Percentiles rank a stretch among this genome's conserved stretches.
phyloP scores from a whole-genome alignment of 2,797 vertebrate species.

The Pangasius mekongensis region DNA sequence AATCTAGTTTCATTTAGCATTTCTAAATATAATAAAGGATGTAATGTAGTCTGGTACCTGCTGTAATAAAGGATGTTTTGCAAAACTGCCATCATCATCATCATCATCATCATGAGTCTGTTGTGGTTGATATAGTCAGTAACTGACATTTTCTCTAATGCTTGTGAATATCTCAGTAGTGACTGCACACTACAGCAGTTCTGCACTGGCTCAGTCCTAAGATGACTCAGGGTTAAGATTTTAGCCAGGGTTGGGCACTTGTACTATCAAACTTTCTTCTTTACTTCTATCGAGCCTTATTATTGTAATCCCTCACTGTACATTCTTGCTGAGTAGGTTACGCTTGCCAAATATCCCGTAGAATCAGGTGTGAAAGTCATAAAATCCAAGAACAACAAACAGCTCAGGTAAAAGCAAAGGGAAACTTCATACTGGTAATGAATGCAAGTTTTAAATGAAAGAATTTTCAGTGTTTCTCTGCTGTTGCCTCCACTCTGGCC shows the following conservation, averaged over 20 bases:
- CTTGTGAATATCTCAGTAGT: neutral
- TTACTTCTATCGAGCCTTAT: neutral
- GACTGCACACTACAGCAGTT: neutral
- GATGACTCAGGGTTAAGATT: neutral
- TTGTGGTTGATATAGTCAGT: neutral
- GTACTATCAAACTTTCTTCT: neutral
- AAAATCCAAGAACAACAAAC: neutral
- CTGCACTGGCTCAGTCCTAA: neutral
- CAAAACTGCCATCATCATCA: neutral
- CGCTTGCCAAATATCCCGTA: constrained; percentile 1
- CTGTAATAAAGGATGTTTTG: neutral
- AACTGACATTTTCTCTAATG: neutral
- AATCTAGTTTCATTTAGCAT: neutral
- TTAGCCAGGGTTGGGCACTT: neutral
- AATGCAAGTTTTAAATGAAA: constrained; percentile 52
- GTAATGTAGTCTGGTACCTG: neutral
- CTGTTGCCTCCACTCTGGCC: constrained; percentile 49
- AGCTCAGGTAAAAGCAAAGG: neutral
- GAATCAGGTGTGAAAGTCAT: constrained; percentile 16
- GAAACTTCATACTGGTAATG: constrained; percentile 44
- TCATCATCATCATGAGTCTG: neutral
- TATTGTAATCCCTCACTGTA: constrained; percentile 1
- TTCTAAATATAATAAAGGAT: neutral
- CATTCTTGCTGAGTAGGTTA: constrained; percentile 16
- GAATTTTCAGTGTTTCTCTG: constrained; percentile 39